phyloP scores from a whole-genome alignment of 2,797 vertebrate genomes.

The Buphagus erythrorhynchus region DNA sequence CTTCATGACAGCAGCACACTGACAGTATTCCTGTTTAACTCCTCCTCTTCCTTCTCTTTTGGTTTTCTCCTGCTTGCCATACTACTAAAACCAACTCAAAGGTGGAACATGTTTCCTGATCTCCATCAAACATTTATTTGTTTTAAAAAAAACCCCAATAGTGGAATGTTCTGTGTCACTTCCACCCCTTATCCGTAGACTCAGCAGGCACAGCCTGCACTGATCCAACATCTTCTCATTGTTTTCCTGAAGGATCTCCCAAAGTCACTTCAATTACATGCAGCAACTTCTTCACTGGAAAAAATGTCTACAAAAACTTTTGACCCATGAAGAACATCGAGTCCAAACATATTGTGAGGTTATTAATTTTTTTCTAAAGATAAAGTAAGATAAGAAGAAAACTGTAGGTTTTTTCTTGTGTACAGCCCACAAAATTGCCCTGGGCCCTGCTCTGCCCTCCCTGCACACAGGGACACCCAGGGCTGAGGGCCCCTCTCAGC shows the following conservation, averaged over 20 bases:
- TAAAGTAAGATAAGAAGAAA: not conserved
- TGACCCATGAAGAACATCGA: not conserved
- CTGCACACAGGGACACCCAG: not conserved
- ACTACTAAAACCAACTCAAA: not conserved
- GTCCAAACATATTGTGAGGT: not conserved
- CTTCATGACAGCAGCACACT: not conserved
- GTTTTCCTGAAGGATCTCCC: not conserved
- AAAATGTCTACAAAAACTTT: not conserved
- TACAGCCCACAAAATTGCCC: not conserved
- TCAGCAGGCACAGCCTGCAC: not conserved
- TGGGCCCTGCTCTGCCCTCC: not conserved
- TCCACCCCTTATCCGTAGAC: not conserved
- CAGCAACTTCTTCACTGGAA: not conserved
- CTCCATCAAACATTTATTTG: not conserved
- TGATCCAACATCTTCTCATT: not conserved
- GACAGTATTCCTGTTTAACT: not conserved
- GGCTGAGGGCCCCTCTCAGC: not conserved
- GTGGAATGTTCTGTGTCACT: not conserved
- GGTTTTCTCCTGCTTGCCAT: not conserved
- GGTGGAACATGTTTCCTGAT: not conserved
- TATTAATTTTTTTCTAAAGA: not conserved
- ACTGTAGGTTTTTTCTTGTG: not conserved
- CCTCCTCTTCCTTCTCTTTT: not conserved
- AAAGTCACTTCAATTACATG: not conserved
- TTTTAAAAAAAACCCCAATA: not conserved